Base-by-base conservation (phyloP, 2,797 vertebrate species). In the Microhierax caerulescens region DNA sequence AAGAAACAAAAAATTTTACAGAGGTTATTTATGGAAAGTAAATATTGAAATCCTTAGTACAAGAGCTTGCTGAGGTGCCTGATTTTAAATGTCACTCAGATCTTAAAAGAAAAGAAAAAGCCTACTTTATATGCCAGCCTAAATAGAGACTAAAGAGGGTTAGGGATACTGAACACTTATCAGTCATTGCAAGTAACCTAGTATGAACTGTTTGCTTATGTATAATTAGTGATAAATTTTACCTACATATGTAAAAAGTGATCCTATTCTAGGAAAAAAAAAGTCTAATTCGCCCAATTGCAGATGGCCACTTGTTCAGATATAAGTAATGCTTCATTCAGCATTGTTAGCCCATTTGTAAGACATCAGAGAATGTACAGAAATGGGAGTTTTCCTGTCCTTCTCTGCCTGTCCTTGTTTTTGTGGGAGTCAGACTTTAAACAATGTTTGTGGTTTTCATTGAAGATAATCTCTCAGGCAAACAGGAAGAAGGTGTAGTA, bases 401-500 rank as follows among this genome's bases (percentile, higher is more conserved):
- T 88, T 90, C 50, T 85, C 72, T 1, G 24, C 20, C 37, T 86
- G 79, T 84, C 63, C 68, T 93, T 92, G 57, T 4, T 94, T 83
- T 53, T 85, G 74, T 61, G 77, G 39, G 11, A 92, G 61, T 88
- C 93, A 94, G 80, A 87, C 78, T 61, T 95, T 75, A 92, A 94
- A 94, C 70, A 95, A 92, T 89, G 74, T 95, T 94, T 64, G 56
- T 57, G 53, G 17, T 95, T 96, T 93, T 94, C 30, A 54, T 57
- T 84, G 83, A 92, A 95, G 92, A 88, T 93, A 92, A 94, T 90
- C 68, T 92, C 86, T 83, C 56, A 57, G 39, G 65, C 85, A 96
- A 97, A 96, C 86, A 94, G 93, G 86, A 93, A 95, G 90, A 89
- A 88, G 85, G 83, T 91, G 77, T 80, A 91, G 77, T 96, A 89